These are phyloP conservation scores for Parazoanthus atlanticus DNA, from an alignment of 92 coral and sea anemone species.

Conservation along the genomic window DNA sequence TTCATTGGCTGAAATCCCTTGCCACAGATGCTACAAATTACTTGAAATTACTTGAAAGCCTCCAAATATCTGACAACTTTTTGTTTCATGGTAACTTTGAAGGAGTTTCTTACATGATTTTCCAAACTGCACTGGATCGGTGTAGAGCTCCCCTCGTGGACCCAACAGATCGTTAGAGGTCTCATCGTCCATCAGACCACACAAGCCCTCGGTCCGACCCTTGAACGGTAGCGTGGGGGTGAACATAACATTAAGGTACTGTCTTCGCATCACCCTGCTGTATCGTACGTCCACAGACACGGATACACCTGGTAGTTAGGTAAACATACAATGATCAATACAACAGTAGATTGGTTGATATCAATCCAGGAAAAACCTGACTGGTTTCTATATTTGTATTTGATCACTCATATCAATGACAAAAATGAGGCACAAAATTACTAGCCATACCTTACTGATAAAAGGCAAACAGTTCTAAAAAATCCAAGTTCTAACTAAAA, in stretches of 20 bases:
- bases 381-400: too few relatives aligned
- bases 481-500: too few relatives aligned
- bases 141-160: slow-evolving; percentile 60
- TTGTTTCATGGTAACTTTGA: background rate
- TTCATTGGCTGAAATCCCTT: too few relatives aligned
- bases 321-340: background rate
- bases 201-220: slow-evolving; percentile 72
- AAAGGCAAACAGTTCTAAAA: too few relatives aligned
- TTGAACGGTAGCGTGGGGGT: slow-evolving; percentile 63
- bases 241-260: slow-evolving; percentile 66
- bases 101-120: slow-evolving; percentile 71
- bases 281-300: slow-evolving; percentile 69
- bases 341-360: background rate
- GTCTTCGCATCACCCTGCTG: slow-evolving; percentile 69
- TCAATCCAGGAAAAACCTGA: too few relatives aligned
- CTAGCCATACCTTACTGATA: too few relatives aligned
- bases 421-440: too few relatives aligned
- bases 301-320: slow-evolving; percentile 46
- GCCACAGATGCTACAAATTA: too few relatives aligned
- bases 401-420: too few relatives aligned
- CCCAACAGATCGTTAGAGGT: slow-evolving; percentile 71
- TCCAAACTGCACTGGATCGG: slow-evolving; percentile 62
- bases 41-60: too few relatives aligned
- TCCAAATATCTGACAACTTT: too few relatives aligned
- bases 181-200: slow-evolving; percentile 81